These are phyloP conservation scores for Linyphia triangularis DNA, from an alignment of 2,888 invertebrate species.

Conservation along the genomic window DNA sequence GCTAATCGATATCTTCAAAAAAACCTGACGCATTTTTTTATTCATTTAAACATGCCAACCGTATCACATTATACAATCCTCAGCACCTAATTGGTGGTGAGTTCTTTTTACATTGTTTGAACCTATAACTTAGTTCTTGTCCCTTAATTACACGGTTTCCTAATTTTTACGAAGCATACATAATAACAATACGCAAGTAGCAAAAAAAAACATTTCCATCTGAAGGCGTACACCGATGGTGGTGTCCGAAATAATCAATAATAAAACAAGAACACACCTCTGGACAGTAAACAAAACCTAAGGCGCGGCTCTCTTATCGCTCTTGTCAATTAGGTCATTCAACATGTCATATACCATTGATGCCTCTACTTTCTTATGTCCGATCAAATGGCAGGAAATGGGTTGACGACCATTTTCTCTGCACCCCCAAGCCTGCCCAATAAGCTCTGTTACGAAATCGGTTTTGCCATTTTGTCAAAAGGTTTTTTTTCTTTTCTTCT, in stretches of 20 bases:
- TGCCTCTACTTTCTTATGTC: not conserved
- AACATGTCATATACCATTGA: slow-evolving; percentile 12
- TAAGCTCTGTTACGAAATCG: not conserved
- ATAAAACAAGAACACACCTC: not conserved
- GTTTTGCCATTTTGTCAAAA: slow-evolving; percentile 4
- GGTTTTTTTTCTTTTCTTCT: not conserved
- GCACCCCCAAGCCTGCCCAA: slow-evolving; percentile 21
- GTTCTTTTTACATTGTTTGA: too few relatives aligned
- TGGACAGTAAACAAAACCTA: not conserved
- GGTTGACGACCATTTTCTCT: slow-evolving; percentile 21
- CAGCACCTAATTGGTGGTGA: too few relatives aligned
- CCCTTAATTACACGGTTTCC: too few relatives aligned
- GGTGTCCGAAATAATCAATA: slow-evolving; percentile 11
- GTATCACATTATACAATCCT: too few relatives aligned
- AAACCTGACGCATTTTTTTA: too few relatives aligned
- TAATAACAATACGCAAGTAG: too few relatives aligned
- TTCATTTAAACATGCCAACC: too few relatives aligned
- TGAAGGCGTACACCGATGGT: not conserved
- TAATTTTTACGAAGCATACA: too few relatives aligned
- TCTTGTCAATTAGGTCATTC: slow-evolving; percentile 44
- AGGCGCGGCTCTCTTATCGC: slow-evolving; percentile 38
- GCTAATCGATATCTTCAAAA: too few relatives aligned
- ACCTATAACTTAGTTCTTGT: too few relatives aligned
- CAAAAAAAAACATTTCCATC: not conserved
- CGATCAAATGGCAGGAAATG: slow-evolving; percentile 47